These are phyloP conservation scores for Saguinus midas DNA, from an alignment of 2,113 vertebrate genomes.

Conservation along the genomic window DNA sequence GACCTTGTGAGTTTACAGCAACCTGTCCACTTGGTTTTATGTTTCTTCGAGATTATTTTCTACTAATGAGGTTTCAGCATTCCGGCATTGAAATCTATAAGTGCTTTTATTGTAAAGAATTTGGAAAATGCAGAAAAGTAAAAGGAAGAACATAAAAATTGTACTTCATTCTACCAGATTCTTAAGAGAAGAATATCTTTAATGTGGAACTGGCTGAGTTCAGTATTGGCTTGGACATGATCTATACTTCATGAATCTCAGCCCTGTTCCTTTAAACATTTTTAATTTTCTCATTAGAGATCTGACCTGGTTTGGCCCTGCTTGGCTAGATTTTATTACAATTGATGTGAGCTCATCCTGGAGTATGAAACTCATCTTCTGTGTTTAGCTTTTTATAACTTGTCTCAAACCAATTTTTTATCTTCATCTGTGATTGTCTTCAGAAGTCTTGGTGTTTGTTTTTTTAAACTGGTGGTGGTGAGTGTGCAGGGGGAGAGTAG, in stretches of 20 bases:
- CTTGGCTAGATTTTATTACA: constrained; percentile 52
- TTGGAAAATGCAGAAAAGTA: constrained; percentile 27
- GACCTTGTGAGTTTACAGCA: constrained; percentile 48
- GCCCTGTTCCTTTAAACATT: constrained; percentile 31
- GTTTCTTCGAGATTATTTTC: constrained; percentile 61
- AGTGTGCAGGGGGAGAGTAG: background rate
- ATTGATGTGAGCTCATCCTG: constrained; percentile 53
- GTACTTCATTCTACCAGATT: background rate
- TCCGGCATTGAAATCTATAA: background rate
- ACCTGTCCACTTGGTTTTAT: background rate
- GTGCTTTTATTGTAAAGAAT: constrained; percentile 49
- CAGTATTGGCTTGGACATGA: constrained; percentile 18
- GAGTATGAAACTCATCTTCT: constrained; percentile 47
- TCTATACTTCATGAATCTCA: constrained; percentile 49
- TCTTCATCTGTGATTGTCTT: constrained; percentile 47
- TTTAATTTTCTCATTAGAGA: constrained; percentile 59
- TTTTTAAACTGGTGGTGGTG: constrained; percentile 35
- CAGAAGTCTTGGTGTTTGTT: constrained; percentile 29
- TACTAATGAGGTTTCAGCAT: constrained; percentile 1
- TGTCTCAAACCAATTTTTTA: constrained; percentile 43
- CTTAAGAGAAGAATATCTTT: constrained; percentile 40
- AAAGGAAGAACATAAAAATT: constrained; percentile 27
- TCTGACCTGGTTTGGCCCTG: constrained; percentile 42
- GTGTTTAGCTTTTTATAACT: constrained; percentile 60
- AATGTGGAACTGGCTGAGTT: constrained; percentile 39